Evolutionary conservation across 2,888 invertebrate genomes (phyloP), one percentile per base, ranked within the genome.

Genomic region (Campaea margaritaria): DNA sequence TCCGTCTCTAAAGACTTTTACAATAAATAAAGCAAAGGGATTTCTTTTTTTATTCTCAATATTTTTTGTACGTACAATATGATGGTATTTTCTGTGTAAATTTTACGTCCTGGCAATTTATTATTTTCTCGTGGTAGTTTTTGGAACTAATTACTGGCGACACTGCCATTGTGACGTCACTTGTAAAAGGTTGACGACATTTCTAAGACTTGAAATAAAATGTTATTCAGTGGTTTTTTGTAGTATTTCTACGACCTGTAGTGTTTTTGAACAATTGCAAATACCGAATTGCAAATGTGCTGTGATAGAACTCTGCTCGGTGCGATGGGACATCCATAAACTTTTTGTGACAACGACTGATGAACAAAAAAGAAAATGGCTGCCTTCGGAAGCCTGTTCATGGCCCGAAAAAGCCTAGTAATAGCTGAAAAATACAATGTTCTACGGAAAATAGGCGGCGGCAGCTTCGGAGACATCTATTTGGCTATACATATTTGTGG

Each of bases 391-490:
- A 87, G 87, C 89, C 86, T 87, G 86, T 86, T 89, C 85, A 76
- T 83, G 76, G 76, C 80, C 80, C 86, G 85, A 79, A 87, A 84
- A 86, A 80, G 81, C 79, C 73, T 86, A 78, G 75, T 87, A 75
- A 77, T 98, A 88, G 97, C 97, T 87, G 97, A 96, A 82, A 98
- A 97, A 93, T 99, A 98, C 94, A 96, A 98, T 89, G 94, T 99
- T 83, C 96, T 98, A 85, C 95, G 98, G 79, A 99, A 98, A 95
- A 98, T 99, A 89, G 98, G 99, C 82, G 98, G 98, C 93, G 99
- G 99, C 76, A 99, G 99, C 72, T 99, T 99, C 89, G 99, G 99
- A 83, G 99, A 99, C 93, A 99, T 99, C 90, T 99, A 98, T 93
- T 94, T 99, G 89, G 99, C 97, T 73, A 96, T 97, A 93, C 96